Percentiles rank a stretch among this genome's conserved stretches.
These are phyloP conservation scores for Beaufortia kweichowensis DNA, from an alignment of 2,113 vertebrate species.

Conservation along the genomic window DNA sequence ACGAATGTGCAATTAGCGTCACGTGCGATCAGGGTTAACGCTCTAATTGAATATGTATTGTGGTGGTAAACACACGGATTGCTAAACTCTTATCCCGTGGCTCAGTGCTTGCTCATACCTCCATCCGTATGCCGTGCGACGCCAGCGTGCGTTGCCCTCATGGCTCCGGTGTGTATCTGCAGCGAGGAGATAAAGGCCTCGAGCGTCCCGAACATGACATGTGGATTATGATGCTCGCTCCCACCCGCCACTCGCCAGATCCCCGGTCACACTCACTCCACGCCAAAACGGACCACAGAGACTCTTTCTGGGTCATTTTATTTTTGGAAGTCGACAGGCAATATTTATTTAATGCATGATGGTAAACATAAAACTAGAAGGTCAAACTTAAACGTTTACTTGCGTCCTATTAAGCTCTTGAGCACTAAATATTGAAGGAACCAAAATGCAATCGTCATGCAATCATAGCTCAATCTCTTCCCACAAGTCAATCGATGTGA, in stretches of 20 bases:
- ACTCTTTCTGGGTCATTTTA: constrained; percentile 26
- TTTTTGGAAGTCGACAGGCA: constrained; percentile 31
- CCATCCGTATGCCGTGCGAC: not conserved
- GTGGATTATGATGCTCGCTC: constrained; percentile 21
- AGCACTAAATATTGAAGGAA: not conserved
- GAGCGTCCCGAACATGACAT: not conserved
- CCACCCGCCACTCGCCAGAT: constrained; percentile 14
- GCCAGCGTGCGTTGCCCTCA: not conserved
- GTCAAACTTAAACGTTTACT: constrained; percentile 20
- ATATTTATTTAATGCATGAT: constrained; percentile 23
- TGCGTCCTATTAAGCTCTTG: not conserved
- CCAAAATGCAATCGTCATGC: not conserved
- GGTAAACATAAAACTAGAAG: constrained; percentile 9
- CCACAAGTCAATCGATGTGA: constrained; percentile 1
- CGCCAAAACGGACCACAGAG: constrained; percentile 1
- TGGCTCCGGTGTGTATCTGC: constrained; percentile 13
- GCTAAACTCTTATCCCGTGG: not conserved
- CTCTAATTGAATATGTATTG: constrained; percentile 23
- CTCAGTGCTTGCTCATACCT: constrained; percentile 12
- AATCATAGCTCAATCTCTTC: not conserved
- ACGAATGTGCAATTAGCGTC: not conserved
- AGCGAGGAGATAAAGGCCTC: constrained; percentile 28
- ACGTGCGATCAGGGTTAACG: not conserved
- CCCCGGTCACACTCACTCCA: constrained; percentile 5
- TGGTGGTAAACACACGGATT: not conserved